phyloP scores from a whole-genome alignment of 1,140 invertebrate genomes.

The Papilio machaon region DNA sequence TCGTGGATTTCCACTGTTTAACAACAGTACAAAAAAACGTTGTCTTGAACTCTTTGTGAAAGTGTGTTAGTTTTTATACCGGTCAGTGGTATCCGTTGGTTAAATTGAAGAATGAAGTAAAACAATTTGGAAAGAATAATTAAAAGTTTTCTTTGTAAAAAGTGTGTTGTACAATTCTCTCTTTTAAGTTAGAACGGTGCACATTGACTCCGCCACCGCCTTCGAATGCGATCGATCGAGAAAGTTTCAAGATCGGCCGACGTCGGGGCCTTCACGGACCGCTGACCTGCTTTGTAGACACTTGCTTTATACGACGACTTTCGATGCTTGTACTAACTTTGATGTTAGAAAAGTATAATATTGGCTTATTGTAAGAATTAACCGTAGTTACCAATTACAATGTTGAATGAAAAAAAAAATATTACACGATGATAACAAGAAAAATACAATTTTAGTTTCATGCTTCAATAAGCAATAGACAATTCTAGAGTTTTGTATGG shows the following conservation, averaged over 20 bases:
- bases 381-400: no score
- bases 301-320: constrained; percentile 1
- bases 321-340: background rate
- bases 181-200: constrained; percentile 9
- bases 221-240: constrained; percentile 29
- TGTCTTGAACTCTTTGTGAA: no score
- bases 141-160: background rate
- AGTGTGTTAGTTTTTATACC: no score
- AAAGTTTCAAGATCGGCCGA: constrained; percentile 32
- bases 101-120: background rate
- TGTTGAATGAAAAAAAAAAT: no score
- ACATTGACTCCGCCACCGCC: background rate
- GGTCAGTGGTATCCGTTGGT: no score
- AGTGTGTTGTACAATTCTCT: background rate
- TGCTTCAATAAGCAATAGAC: no score
- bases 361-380: no score
- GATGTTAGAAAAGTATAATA: background rate
- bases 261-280: constrained; percentile 24
- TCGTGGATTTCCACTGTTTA: no score
- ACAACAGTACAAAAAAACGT: no score
- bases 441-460: no score
- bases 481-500: no score
- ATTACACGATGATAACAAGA: no score
- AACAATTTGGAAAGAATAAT: background rate
- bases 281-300: constrained; percentile 18